Evolutionary conservation across 2,888 invertebrate species (phyloP).

Genomic region (Branchellion lobata): DNA sequence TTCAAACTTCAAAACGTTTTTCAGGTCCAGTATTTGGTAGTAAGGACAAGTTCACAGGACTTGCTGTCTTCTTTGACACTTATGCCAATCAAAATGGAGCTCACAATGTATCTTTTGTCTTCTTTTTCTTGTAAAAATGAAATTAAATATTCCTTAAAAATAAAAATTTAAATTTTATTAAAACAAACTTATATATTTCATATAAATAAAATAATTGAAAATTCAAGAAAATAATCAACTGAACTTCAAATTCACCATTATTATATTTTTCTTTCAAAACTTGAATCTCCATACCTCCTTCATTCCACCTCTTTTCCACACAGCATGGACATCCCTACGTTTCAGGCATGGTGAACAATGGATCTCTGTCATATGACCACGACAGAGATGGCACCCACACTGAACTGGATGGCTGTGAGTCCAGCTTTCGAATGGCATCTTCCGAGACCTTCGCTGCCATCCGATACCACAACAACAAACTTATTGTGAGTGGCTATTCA

Average conservation of each 20-base stretch:
- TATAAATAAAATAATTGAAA: too few species aligned
- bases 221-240: background rate
- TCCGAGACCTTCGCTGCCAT: conserved; percentile 87
- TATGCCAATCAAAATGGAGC: conserved; percentile 99
- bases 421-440: conserved; percentile 85
- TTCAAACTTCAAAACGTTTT: too few species aligned
- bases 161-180: background rate
- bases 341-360: conserved; percentile 97
- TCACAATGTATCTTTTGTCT: conserved; percentile 77
- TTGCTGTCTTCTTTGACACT: conserved; percentile 91
- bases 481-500: conserved; percentile 69
- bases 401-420: conserved; percentile 92
- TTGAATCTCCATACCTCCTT: too few species aligned
- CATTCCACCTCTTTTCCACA: too few species aligned
- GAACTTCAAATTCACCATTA: background rate
- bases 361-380: conserved; percentile 90
- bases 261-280: too few species aligned
- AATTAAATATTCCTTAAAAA: background rate
- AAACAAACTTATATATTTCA: too few species aligned
- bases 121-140: background rate
- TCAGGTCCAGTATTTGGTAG: conserved; percentile 90
- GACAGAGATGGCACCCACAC: conserved; percentile 98
- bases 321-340: conserved; percentile 98
- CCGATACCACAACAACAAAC: conserved; percentile 82
- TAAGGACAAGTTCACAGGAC: conserved; percentile 82